Base-by-base conservation (phyloP, 2,888 invertebrate species). In the Cheilosia variabilis region DNA sequence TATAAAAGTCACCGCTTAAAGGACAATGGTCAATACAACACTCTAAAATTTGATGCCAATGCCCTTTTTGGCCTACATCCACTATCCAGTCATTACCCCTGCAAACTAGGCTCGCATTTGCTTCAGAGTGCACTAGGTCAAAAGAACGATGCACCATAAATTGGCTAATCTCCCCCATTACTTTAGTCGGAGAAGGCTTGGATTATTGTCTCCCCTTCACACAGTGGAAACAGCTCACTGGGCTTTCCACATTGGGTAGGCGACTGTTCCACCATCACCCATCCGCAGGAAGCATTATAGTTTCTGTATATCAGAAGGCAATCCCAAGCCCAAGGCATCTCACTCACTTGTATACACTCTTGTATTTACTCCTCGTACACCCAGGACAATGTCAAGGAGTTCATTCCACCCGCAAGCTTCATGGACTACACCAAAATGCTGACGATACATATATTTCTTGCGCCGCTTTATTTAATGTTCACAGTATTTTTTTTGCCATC, bases 61-160 rank as follows among this genome's bases (percentile, higher is more conserved):
- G 79, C 62, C 73, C 83, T 73, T 43, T 63, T 68, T 68, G 78
- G 17, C 78, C 83, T 69, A 83, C 55, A 62, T 83, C 27, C 41
- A 50, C 13, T 22, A 78, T 37, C 15, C 63, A 34, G 37, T 5
- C 31, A 31, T 31, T 31, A 9, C 31, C n/a, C 2, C 72, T n/a
- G 24, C 7, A 47, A 17, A 24, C 9, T 37, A 41, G 31, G 45
- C 50, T 57, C 41, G 24, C 43, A 73, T 37, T 75, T 58, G 57
- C 57, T 57, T 43, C 77, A 68, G 37, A 60, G 76, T 72, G 86
- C 76, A 86, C 63, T 81, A 65, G 66, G 68, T 66, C 68, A 76
- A 76, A 81, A 80, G 81, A 86, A 86, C 81, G 77, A 52, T 86
- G 81, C 81, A 58, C 81, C 62, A 86, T 86, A 86, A 86, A 86